Base-by-base conservation (phyloP, 1,140 invertebrate genomes). In the Drosophila littoralis region DNA sequence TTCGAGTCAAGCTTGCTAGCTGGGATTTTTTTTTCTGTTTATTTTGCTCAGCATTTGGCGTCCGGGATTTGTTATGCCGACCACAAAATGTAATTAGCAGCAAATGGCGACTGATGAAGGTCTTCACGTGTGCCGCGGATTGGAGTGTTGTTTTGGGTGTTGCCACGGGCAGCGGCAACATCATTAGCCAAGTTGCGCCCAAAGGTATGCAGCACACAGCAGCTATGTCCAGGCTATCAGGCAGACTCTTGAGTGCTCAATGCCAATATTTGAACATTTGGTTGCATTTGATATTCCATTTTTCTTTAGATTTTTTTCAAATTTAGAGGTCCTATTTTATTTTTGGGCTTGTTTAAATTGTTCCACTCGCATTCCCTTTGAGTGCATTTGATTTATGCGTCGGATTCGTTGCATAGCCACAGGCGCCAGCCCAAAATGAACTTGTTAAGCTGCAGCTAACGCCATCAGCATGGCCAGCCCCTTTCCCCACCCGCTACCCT, bases 11-110 rank as follows among this genome's bases (percentile, higher is more conserved):
- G 22, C 22, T 28, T 28, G 22, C 22, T 4, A 3, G 22, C 22
- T 28, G 3, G 2, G 22, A 28, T 0, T 52, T n/a, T 51, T 74
- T 68, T 70, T 48, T 65, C 15, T 32, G 6, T 50, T 17, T 10
- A 58, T 35, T 52, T 57, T 7, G 33, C 22, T 7, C 54, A 22
- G n/a, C 10, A 45, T 51, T 60, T 45, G 54, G 63, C 64, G 43
- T 36, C 57, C 36, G 60, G 80, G 85, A 89, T 89, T 89, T 89
- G 84, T 89, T 89, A 89, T 89, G 84, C 85, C 71, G 75, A 70
- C 84, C 84, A 81, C 84, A 89, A 71, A 89, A 89, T 84, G 84
- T 89, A 89, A 89, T 89, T 89, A 89, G 84, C 84, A 89, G 77
- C 84, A 89, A 89, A 89, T 84, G 84, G 79, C 75, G 77, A 83